Evolutionary conservation across 1,140 invertebrate genomes (phyloP).

Genomic region (Euwallacea fornicatus): DNA sequence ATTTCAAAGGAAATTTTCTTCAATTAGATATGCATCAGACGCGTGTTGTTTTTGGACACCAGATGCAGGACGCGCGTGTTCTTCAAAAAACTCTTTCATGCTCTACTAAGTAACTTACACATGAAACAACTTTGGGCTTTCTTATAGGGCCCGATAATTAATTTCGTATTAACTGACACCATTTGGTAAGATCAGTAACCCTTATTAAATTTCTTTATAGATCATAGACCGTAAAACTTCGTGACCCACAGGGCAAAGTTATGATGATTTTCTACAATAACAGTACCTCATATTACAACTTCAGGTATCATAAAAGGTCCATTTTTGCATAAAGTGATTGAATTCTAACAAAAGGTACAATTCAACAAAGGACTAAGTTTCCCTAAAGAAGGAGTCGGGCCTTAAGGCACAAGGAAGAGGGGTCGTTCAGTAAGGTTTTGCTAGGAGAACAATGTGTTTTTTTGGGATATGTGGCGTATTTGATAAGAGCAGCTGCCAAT

Average conservation of each 20-base stretch:
- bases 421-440: too few relatives aligned
- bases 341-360: too few relatives aligned
- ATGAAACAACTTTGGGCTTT: conserved; percentile 6
- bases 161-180: conserved; percentile 5
- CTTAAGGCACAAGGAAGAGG: too few relatives aligned
- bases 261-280: neutral
- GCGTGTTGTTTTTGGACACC: conserved; percentile 8
- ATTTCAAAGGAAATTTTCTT: conserved; percentile 5
- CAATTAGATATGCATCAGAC: conserved; percentile 19
- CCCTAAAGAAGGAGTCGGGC: neutral
- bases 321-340: too few relatives aligned
- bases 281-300: too few relatives aligned
- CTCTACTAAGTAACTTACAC: conserved; percentile 14
- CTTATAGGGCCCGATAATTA: conserved; percentile 7
- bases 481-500: conserved; percentile 17
- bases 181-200: conserved; percentile 13
- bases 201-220: neutral
- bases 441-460: too few relatives aligned
- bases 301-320: too few relatives aligned
- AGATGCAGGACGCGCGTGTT: conserved; percentile 5
- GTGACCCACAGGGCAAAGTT: neutral
- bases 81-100: conserved; percentile 1
- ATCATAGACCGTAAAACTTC: neutral
- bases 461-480: too few relatives aligned
- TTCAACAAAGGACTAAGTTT: neutral